Evolutionary conservation across 2,113 vertebrate genomes (phyloP), one percentile per base, ranked within the genome.

Genomic region (Sphaerodactylus townsendi): DNA sequence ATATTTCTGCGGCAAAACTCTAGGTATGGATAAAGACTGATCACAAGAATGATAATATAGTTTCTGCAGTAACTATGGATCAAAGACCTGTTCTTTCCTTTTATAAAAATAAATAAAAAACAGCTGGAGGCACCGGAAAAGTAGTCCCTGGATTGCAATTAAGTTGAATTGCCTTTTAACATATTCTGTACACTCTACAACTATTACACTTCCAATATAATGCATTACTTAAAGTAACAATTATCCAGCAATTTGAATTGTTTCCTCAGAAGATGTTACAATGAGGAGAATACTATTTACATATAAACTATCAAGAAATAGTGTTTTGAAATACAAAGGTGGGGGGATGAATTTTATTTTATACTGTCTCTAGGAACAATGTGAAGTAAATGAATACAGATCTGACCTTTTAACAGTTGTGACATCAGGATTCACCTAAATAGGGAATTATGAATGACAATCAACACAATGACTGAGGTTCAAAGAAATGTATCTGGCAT

Each of bases 201-300:
- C 68, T 77, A 82, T 90, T 91, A 85, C 50, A 79, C 92, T 93
- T 92, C 84, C 76, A 81, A 44, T 82, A 69, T 77, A 89, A 93
- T 91, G 48, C 30, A 90, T 90, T 92, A 88, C 83, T 92, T 92
- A 91, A 89, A 91, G 82, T 84, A 92, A 86, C 77, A 94, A 85
- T 93, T 93, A 93, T 83, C 41, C 83, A 89, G 77, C 86, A 71
- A 92, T 93, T 94, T 83, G 37, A 71, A 85, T 89, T 92, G 84
- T 76, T 93, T 90, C 89, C 89, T 65, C 6, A 84, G 10, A 79
- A 76, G 91, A 84, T 77, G 37, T 79, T 86, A 82, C 64, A 82
- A 87, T 56, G 73, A 56, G 41, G 92, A 86, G 68, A 84, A 85
- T 89, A 88, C 69, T 87, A 85, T 91, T 93, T 93, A 86, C 68